Evolutionary conservation across 2,797 vertebrate species (phyloP).

Genomic region (Typhlichthys subterraneus): DNA sequence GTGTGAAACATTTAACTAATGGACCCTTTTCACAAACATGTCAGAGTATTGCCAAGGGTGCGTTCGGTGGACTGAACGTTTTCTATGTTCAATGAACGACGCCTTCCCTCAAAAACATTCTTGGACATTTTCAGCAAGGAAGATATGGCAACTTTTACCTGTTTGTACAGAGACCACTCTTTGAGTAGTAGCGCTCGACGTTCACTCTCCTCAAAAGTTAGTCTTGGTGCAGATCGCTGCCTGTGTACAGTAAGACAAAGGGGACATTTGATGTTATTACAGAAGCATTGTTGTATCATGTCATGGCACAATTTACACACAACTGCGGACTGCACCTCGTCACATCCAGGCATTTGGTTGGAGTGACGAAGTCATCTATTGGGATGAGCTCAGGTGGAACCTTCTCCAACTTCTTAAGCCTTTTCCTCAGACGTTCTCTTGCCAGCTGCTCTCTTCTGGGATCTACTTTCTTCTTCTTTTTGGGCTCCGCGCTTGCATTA

Average conservation of each 20-base stretch:
- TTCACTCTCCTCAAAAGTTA: slow-evolving; percentile 84
- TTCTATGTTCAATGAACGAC: too few relatives aligned
- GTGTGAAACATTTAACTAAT: too few relatives aligned
- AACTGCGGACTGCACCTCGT: slow-evolving; percentile 74
- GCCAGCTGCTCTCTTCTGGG: slow-evolving; percentile 81
- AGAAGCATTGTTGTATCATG: slow-evolving; percentile 1
- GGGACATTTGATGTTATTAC: slow-evolving; percentile 10
- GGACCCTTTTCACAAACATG: too few relatives aligned
- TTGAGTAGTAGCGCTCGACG: slow-evolving; percentile 86
- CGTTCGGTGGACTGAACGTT: too few relatives aligned
- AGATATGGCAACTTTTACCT: slow-evolving; percentile 43
- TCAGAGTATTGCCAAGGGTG: too few relatives aligned
- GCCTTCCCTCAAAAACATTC: too few relatives aligned
- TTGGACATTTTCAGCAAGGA: slow-evolving; percentile 13
- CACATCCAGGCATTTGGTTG: slow-evolving; percentile 80
- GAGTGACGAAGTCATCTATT: slow-evolving; percentile 88
- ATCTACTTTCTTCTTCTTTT: slow-evolving; percentile 92
- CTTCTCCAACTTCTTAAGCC: slow-evolving; percentile 86
- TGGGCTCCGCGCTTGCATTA: slow-evolving; percentile 85
- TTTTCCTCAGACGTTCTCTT: slow-evolving; percentile 90
- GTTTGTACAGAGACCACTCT: slow-evolving; percentile 86
- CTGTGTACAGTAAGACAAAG: slow-evolving; percentile 62
- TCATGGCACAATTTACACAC: background rate
- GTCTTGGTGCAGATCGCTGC: slow-evolving; percentile 63
- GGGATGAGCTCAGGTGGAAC: slow-evolving; percentile 88